Base-by-base conservation (phyloP, 2,888 invertebrate species). In the Cerastoderma edule region DNA sequence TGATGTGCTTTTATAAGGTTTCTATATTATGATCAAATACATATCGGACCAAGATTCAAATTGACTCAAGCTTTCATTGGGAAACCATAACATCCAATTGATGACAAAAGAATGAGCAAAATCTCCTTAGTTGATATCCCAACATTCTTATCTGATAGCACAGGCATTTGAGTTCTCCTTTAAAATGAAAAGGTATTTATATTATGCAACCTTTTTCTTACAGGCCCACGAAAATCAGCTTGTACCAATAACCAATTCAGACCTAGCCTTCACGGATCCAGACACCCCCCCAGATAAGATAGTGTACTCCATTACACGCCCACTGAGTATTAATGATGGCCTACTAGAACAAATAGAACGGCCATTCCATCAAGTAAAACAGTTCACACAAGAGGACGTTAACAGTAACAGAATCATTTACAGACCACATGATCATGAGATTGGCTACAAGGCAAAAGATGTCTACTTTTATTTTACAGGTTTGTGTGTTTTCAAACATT, bases 331-430 rank as follows among this genome's bases (percentile, higher is more conserved):
- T 6, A 86, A 77, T 13, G 88, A 90, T 60, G 91, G 91, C 5
- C 76, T 82, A 24, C 48, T 91, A n/a, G 90, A 90, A 68, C 87
- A 89, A 68, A 77, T 88, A 0, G 86, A 88, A 46, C 77, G 77
- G 24, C 90, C 89, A 3, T 87, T 86, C 72, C 77, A 80, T 30
- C 83, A 85, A 2, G 80, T 90, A n/a, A 67, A 71, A 30, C 77
- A 75, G n/a, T 91, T 91, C 71, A 90, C 89, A 6, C 89, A 89
- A 82, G 89, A 86, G 28, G 91, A 92, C 76, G 84, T 92, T 35
- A 88, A 90, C 78, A 85, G 89, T 27, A 89, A 90, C 64, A 80
- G 80, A 44, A 87, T 92, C 30, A 79, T 89, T 19, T 92, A 91
- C 84, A 77, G 90, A 67, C 89, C 91, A 1, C 91, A 90, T 8